Evolutionary conservation across 2,113 vertebrate genomes (phyloP).

Genomic region (Promerops cafer): DNA sequence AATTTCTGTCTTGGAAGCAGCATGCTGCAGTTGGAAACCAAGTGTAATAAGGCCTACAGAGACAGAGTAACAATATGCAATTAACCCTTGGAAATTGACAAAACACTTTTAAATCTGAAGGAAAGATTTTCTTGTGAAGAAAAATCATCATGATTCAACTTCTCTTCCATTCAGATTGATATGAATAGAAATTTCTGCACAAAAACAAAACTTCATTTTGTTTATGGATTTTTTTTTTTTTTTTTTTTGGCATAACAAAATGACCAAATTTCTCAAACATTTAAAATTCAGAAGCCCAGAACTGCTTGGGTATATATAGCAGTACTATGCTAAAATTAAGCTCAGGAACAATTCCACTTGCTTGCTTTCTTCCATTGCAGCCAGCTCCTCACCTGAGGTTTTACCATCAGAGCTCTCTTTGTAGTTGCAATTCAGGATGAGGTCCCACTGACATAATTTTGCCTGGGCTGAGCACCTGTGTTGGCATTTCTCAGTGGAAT

Average conservation of each 20-base stretch:
- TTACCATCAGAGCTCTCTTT: not conserved
- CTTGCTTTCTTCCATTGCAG: not conserved
- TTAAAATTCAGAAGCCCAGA: not conserved
- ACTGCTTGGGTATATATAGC: not conserved
- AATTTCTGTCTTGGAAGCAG: not conserved
- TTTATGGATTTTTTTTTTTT: accelerated
- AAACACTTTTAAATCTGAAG: not conserved
- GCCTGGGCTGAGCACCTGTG: not conserved
- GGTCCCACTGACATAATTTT: not conserved
- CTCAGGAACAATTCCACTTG: accelerated
- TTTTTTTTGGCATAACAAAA: not conserved
- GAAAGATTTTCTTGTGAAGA: not conserved
- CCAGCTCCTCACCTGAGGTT: not conserved
- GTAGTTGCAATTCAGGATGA: not conserved
- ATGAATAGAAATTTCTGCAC: not conserved
- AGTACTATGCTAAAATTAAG: not conserved
- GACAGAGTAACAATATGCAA: not conserved
- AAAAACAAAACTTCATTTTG: not conserved
- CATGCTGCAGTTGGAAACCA: not conserved
- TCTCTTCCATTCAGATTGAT: not conserved
- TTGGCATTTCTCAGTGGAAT: not conserved
- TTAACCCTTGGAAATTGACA: not conserved
- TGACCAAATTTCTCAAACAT: not conserved
- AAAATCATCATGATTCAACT: not conserved
- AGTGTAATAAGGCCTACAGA: not conserved